A percentile compares a stretch with the other conserved stretches of the same genome.
Evolutionary conservation across 1,140 invertebrate species (phyloP).

Genomic region (Rhopalosiphum maidis): DNA sequence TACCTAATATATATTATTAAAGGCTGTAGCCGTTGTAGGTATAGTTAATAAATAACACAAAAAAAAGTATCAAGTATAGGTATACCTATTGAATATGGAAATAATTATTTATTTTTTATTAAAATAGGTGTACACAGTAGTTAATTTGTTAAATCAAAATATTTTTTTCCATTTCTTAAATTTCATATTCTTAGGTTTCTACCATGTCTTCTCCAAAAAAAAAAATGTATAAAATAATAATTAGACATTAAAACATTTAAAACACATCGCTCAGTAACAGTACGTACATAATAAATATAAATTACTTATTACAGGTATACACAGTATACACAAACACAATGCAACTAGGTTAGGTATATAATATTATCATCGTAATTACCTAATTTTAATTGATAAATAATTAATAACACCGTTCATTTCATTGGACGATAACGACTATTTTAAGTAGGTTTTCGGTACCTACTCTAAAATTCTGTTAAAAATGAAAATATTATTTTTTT

Average conservation of each 20-base stretch:
- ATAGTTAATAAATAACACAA: background rate
- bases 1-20: too few species aligned
- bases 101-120: constrained; percentile 14
- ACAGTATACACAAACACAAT: background rate
- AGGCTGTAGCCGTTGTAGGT: background rate
- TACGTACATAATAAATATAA: background rate
- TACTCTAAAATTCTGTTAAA: background rate
- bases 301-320: background rate
- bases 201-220: background rate
- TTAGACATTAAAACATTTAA: background rate
- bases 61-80: background rate
- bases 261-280: background rate
- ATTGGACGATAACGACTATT: background rate
- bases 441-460: background rate
- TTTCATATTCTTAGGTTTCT: constrained; percentile 2
- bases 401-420: background rate
- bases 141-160: background rate
- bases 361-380: background rate
- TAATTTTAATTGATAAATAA: background rate
- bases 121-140: background rate
- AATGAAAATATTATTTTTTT: background rate
- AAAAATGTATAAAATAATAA: background rate
- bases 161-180: background rate
- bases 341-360: background rate
- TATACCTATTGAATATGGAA: background rate